phyloP scores from a whole-genome alignment of 2,797 vertebrate genomes.

The Oophaga sylvatica region DNA sequence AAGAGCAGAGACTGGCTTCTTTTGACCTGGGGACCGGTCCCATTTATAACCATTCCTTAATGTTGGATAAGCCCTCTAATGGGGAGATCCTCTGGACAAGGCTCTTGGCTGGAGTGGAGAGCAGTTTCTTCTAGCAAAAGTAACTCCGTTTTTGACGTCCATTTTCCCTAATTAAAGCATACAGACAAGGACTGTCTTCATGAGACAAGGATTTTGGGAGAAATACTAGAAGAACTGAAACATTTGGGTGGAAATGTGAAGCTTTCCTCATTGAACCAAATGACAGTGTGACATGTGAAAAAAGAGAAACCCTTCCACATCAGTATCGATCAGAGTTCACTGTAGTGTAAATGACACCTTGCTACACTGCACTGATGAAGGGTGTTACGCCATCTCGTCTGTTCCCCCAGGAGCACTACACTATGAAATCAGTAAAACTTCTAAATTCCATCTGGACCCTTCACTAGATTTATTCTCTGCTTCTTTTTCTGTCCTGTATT shows the following conservation, averaged over 20 bases:
- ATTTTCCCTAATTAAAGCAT: not conserved
- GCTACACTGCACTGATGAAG: constrained; percentile 17
- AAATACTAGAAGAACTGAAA: not conserved
- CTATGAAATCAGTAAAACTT: constrained; percentile 71
- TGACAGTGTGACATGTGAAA: not conserved
- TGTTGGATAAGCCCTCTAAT: no score
- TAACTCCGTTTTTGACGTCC: no score
- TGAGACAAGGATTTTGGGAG: not conserved
- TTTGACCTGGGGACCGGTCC: no score
- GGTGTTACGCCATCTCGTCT: constrained; percentile 64
- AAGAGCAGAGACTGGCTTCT: no score
- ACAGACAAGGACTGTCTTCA: not conserved
- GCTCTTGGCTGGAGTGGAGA: not conserved
- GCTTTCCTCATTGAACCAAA: not conserved
- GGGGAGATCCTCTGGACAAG: not conserved
- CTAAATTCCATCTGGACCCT: constrained; percentile 72
- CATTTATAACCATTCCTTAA: no score
- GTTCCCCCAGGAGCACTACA: constrained; percentile 77
- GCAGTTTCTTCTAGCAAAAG: not conserved
- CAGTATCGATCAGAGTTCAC: constrained; percentile 21
- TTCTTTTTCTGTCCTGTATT: constrained; percentile 76
- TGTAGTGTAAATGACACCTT: not conserved
- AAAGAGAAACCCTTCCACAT: not conserved
- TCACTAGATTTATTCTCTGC: constrained; percentile 76
- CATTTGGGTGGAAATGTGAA: not conserved